These are phyloP conservation scores for Syngnathus acus DNA, from an alignment of 2,797 vertebrate genomes.

Conservation along the genomic window DNA sequence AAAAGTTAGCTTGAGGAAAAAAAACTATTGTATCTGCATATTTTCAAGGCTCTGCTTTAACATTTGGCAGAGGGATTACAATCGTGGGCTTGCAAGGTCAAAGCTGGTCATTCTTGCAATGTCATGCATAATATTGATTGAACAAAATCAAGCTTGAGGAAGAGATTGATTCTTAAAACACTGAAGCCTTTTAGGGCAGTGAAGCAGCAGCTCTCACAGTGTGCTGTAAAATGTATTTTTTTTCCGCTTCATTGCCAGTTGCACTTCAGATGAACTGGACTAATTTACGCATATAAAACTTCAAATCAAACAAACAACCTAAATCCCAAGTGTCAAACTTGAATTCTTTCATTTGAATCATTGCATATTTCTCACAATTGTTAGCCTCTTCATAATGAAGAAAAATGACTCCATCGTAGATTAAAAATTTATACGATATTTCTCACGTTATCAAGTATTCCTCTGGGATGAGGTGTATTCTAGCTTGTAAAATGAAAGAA, in stretches of 20 bases:
- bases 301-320: slow-evolving; percentile 28
- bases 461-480: slow-evolving; percentile 43
- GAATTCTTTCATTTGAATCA: not conserved
- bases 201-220: slow-evolving; percentile 28
- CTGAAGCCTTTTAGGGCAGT: slow-evolving; percentile 29
- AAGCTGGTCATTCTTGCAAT: slow-evolving; percentile 14
- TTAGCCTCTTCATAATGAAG: slow-evolving; percentile 5
- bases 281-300: slow-evolving; percentile 31
- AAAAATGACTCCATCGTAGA: slow-evolving; percentile 23
- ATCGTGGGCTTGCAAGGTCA: slow-evolving; percentile 23
- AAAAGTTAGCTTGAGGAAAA: not conserved
- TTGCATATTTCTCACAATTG: not conserved
- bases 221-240: slow-evolving; percentile 27
- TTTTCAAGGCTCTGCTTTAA: not conserved
- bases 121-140: slow-evolving; percentile 26
- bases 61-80: slow-evolving; percentile 21
- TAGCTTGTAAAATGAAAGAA: slow-evolving; percentile 56
- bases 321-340: slow-evolving; percentile 15
- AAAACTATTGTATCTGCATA: not conserved
- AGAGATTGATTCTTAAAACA: slow-evolving; percentile 34
- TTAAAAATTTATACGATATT: slow-evolving; percentile 28
- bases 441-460: slow-evolving; percentile 51
- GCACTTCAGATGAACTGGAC: slow-evolving; percentile 28
- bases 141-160: slow-evolving; percentile 21
- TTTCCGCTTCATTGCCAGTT: slow-evolving; percentile 26